Percentiles rank a stretch among this genome's conserved stretches.
Conservation (phyloP, 2,797 vertebrate genomes). For the Neosilurus mollespiculum region DNA sequence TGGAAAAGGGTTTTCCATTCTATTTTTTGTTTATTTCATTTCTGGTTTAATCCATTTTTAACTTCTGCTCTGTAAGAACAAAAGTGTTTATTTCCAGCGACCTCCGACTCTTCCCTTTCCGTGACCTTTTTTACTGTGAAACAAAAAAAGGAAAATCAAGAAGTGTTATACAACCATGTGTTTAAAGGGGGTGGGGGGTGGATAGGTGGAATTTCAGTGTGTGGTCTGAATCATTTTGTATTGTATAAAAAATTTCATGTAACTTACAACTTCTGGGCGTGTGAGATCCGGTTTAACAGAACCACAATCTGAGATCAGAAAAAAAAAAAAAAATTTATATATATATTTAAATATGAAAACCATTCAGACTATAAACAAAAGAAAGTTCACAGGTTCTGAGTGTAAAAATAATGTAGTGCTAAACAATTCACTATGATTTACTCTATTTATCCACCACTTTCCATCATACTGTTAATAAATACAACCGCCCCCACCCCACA, state of each 20-base stretch:
- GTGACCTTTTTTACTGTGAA: constrained; percentile 83
- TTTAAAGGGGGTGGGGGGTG: too few species aligned
- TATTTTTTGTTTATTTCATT: background rate
- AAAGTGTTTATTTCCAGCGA: constrained; percentile 83
- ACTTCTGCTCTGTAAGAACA: background rate
- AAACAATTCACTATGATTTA: background rate
- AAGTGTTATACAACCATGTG: background rate
- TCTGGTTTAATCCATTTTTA: background rate
- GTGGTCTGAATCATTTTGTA: background rate
- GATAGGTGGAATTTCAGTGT: background rate
- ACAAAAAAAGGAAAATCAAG: background rate
- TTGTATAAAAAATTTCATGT: background rate
- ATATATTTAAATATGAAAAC: background rate
- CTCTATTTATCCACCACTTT: background rate
- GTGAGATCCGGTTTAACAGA: constrained; percentile 88
- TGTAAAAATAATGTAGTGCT: background rate
- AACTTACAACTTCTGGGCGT: constrained; percentile 92
- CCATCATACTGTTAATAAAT: too few species aligned
- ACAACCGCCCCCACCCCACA: too few species aligned
- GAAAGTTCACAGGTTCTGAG: background rate
- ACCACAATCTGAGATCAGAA: constrained; percentile 78
- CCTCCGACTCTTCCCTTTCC: constrained; percentile 89
- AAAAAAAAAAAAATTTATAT: too few species aligned
- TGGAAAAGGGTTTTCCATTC: background rate
- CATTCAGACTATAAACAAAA: background rate